These are phyloP conservation scores for Actenoides hombroni DNA, from an alignment of 2,113 vertebrate species.

Conservation along the genomic window DNA sequence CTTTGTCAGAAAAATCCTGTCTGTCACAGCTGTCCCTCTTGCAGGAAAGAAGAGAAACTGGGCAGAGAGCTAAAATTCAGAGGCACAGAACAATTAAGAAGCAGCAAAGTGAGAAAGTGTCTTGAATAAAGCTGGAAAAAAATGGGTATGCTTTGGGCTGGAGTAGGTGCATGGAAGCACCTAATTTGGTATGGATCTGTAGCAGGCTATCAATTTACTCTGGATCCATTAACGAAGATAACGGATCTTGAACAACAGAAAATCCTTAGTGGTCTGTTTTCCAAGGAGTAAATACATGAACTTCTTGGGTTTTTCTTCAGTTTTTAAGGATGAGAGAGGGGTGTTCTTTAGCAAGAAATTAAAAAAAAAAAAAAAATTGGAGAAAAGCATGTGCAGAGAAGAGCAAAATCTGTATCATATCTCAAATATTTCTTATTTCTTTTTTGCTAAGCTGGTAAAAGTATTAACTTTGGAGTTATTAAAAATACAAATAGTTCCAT, in stretches of 20 bases:
- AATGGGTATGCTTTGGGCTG: not conserved
- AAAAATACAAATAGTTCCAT: not conserved
- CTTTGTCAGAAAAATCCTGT: constrained; percentile 6
- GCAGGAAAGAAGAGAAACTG: not conserved
- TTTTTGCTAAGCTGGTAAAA: not conserved
- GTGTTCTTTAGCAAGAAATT: not conserved
- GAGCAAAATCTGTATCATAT: not conserved
- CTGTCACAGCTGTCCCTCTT: not conserved
- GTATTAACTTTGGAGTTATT: not conserved
- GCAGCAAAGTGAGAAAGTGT: not conserved
- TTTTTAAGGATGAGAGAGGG: not conserved
- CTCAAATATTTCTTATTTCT: not conserved
- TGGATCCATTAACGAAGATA: not conserved
- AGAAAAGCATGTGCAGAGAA: not conserved
- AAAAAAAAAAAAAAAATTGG: not conserved
- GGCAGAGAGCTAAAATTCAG: not conserved
- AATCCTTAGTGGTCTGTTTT: not conserved
- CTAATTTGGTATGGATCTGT: not conserved
- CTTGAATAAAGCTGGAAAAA: not conserved
- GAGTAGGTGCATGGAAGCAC: not conserved
- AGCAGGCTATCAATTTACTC: not conserved
- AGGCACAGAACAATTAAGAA: not conserved
- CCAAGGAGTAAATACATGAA: not conserved
- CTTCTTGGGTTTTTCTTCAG: not conserved
- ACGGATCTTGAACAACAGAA: not conserved